phyloP scores from a whole-genome alignment of 2,113 vertebrate species.

The Petaurus breviceps region DNA sequence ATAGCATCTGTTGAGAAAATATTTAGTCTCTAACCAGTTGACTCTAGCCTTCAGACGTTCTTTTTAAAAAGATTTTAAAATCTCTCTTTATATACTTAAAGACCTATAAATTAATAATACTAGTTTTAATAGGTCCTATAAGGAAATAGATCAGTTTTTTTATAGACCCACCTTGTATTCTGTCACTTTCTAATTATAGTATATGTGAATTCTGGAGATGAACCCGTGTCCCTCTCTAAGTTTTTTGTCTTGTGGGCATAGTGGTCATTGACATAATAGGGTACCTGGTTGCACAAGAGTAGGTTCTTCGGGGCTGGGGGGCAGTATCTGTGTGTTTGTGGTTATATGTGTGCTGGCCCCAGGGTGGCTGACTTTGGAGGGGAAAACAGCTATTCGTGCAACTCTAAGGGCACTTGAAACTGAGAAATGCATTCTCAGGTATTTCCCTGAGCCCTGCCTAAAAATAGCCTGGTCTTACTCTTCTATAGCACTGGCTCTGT shows the following conservation, averaged over 20 bases:
- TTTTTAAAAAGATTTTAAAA: constrained; percentile 4
- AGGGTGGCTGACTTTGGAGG: not conserved
- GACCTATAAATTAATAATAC: not conserved
- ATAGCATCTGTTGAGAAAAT: not conserved
- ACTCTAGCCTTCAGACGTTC: not conserved
- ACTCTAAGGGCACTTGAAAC: not conserved
- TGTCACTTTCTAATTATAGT: not conserved
- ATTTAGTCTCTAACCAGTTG: not conserved
- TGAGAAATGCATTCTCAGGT: not conserved
- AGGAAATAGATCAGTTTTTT: not conserved
- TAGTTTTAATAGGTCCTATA: not conserved
- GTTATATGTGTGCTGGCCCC: not conserved
- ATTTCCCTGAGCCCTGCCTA: not conserved
- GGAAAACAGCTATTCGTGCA: not conserved
- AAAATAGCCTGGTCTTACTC: not conserved
- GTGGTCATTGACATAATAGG: not conserved
- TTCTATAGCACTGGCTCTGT: not conserved
- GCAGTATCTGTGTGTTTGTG: too few species aligned
- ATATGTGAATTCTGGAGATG: not conserved
- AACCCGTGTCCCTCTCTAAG: not conserved
- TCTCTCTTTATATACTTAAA: not conserved
- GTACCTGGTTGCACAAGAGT: constrained; percentile 11
- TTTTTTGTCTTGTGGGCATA: constrained; percentile 4
- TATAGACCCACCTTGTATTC: not conserved
- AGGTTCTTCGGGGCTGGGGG: not conserved